A percentile compares a stretch with the other conserved stretches of the same genome.
Evolutionary conservation across 2,888 invertebrate genomes (phyloP).

Genomic region (Oxycera nigricornis): DNA sequence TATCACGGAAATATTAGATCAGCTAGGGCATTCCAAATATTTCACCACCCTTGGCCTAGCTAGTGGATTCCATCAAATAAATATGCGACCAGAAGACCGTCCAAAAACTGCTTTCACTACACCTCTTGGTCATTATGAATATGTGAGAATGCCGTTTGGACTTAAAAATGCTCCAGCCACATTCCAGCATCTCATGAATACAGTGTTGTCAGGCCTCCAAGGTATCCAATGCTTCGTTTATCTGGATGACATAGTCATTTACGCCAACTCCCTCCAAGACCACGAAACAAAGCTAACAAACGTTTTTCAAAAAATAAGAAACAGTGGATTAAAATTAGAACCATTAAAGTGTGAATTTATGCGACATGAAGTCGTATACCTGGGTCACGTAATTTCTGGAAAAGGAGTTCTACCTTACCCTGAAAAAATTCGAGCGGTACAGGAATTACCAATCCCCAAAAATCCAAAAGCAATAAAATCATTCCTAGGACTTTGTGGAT

Average conservation of each 20-base stretch:
- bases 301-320: conserved; percentile 49
- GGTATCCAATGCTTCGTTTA: conserved; percentile 39
- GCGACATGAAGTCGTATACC: neutral
- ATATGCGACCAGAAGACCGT: conserved; percentile 50
- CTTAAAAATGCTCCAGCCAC: conserved; percentile 59
- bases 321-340: conserved; percentile 49
- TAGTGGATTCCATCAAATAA: conserved; percentile 57
- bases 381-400: conserved; percentile 52
- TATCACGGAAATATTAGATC: conserved; percentile 56
- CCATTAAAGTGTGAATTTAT: conserved; percentile 50
- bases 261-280: conserved; percentile 20
- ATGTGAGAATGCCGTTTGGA: conserved; percentile 56
- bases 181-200: conserved; percentile 53
- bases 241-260: conserved; percentile 31
- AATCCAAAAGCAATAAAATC: neutral
- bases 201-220: conserved; percentile 49
- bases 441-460: neutral
- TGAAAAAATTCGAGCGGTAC: neutral
- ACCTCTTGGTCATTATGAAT: conserved; percentile 55
- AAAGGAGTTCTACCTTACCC: conserved; percentile 47
- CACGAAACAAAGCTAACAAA: conserved; percentile 48
- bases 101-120: conserved; percentile 57
- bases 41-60: conserved; percentile 58
- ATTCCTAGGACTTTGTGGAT: neutral
- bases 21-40: conserved; percentile 55